These are phyloP conservation scores for Sesia apiformis DNA, from an alignment of 2,888 invertebrate genomes.

Conservation along the genomic window DNA sequence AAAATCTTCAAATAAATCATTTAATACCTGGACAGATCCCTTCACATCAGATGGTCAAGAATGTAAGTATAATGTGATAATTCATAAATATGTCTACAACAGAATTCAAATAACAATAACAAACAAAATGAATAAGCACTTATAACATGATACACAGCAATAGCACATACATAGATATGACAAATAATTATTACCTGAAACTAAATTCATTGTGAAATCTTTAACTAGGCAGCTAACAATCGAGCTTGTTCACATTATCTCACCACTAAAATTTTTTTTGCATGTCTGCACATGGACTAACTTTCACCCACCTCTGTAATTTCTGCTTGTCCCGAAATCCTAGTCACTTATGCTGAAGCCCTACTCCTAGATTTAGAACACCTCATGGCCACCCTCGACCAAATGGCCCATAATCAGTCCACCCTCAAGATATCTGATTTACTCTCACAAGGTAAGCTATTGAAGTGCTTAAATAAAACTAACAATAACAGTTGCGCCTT, in stretches of 20 bases:
- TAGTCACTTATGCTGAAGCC: constrained; percentile 72
- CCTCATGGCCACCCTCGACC: constrained; percentile 72
- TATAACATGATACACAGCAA: too few relatives aligned
- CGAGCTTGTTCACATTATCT: not conserved
- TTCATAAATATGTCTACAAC: not conserved
- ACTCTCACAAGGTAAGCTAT: constrained; percentile 65
- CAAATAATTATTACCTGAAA: too few relatives aligned
- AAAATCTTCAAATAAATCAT: constrained; percentile 26
- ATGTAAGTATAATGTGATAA: constrained; percentile 44
- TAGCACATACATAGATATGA: too few relatives aligned
- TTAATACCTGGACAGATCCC: constrained; percentile 50
- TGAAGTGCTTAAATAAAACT: not conserved
- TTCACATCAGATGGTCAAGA: constrained; percentile 62
- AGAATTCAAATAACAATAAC: too few relatives aligned
- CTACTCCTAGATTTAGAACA: constrained; percentile 73
- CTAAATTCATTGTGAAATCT: too few relatives aligned
- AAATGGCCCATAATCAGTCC: constrained; percentile 72
- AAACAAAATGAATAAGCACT: too few relatives aligned
- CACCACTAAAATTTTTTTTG: constrained; percentile 39
- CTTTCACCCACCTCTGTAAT: constrained; percentile 35
- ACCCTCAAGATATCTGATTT: constrained; percentile 70
- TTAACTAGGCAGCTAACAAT: not conserved
- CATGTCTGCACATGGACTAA: constrained; percentile 72
- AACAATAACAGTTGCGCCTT: too few relatives aligned
- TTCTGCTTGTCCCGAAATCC: constrained; percentile 49